These are phyloP conservation scores for Dendrocincla fuliginosa DNA, from an alignment of 2,797 vertebrate genomes.

Conservation along the genomic window DNA sequence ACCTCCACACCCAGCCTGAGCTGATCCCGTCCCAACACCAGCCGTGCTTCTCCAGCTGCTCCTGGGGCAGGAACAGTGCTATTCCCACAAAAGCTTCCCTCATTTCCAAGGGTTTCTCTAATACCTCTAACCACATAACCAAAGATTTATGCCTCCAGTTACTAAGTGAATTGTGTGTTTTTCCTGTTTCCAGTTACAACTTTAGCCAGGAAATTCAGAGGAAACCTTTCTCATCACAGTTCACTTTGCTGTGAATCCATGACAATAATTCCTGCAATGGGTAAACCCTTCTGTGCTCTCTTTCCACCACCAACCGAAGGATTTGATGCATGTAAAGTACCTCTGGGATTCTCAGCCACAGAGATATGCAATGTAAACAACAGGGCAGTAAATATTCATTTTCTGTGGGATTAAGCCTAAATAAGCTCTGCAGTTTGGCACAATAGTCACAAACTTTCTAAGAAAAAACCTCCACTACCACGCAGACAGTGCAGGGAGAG, in stretches of 20 bases:
- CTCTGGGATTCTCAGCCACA: background rate
- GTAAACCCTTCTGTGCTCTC: background rate
- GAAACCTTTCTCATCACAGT: background rate
- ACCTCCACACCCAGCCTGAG: background rate
- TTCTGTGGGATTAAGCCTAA: slow-evolving; percentile 54
- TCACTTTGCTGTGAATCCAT: background rate
- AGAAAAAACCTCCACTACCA: slow-evolving; percentile 10
- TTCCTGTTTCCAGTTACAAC: background rate
- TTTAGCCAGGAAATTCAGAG: background rate
- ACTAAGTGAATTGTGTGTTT: background rate
- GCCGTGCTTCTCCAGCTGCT: background rate
- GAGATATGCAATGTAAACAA: background rate
- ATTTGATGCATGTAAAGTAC: background rate
- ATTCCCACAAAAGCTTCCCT: background rate
- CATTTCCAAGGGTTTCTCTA: background rate
- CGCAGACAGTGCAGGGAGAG: background rate
- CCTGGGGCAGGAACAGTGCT: background rate
- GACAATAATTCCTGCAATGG: background rate
- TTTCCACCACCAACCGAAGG: background rate
- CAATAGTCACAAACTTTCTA: background rate
- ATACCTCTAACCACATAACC: background rate
- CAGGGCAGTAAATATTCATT: slow-evolving; percentile 21
- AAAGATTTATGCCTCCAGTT: background rate
- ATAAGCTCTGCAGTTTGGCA: slow-evolving; percentile 23
- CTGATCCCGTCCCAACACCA: background rate